phyloP scores from a whole-genome alignment of 2,113 vertebrate genomes.

The Meleagris gallopavo region DNA sequence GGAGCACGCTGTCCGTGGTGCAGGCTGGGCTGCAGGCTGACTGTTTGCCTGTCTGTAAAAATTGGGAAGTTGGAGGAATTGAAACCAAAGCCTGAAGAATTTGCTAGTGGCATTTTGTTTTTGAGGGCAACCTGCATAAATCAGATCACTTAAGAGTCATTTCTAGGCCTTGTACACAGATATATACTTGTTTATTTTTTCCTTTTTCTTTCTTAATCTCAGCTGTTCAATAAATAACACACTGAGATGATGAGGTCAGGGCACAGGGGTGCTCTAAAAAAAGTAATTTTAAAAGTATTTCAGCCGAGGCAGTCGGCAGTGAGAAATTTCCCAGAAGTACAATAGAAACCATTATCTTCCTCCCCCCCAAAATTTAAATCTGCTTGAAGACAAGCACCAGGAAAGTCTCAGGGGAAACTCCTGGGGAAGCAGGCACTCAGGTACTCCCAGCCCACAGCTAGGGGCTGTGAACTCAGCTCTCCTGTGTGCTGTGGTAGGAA shows the following conservation, averaged over 20 bases:
- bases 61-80: neutral
- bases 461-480: accelerated
- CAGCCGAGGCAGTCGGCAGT: neutral
- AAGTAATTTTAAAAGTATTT: neutral
- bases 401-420: neutral
- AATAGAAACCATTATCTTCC: neutral
- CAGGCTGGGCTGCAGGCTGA: neutral
- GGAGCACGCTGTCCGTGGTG: accelerated
- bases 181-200: neutral
- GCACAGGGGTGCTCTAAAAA: neutral
- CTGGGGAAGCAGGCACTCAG: accelerated
- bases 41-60: too few relatives aligned
- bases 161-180: neutral
- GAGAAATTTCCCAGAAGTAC: neutral
- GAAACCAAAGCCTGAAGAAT: neutral
- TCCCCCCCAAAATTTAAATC: neutral
- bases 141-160: accelerated
- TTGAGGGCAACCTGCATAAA: neutral
- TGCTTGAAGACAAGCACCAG: neutral
- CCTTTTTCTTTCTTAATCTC: neutral
- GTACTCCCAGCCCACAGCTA: accelerated
- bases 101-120: neutral
- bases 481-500: neutral
- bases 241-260: neutral
- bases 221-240: neutral